Conservation (phyloP, 2,797 vertebrate genomes). For the Dendrocincla tyrannina region DNA sequence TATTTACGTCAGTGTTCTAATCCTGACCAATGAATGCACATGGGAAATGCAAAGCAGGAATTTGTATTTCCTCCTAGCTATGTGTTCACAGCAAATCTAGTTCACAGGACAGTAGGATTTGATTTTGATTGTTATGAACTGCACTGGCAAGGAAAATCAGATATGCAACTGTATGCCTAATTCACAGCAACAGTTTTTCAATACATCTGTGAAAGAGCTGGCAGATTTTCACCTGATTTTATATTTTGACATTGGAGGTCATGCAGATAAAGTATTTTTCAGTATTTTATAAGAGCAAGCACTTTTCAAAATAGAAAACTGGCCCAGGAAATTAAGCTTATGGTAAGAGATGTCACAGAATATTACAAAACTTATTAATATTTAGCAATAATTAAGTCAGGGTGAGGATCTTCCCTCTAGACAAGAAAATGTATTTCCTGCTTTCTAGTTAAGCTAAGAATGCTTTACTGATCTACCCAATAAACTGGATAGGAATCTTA, state of each 20-base stretch:
- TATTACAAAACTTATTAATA: not conserved
- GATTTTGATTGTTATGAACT: not conserved
- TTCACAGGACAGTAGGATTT: not conserved
- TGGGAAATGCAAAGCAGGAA: rapidly evolving
- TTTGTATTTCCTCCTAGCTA: not conserved
- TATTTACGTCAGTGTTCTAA: rapidly evolving
- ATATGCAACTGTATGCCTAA: not conserved
- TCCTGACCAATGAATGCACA: rapidly evolving
- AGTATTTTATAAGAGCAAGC: not conserved
- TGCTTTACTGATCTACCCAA: not conserved
- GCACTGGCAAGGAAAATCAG: not conserved
- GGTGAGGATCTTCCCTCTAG: not conserved
- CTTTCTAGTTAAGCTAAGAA: not conserved
- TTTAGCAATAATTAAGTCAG: not conserved
- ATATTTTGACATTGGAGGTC: rapidly evolving
- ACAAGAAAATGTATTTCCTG: not conserved
- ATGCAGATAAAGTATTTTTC: not conserved
- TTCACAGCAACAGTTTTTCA: not conserved
- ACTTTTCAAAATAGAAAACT: not conserved
- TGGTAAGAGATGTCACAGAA: not conserved
- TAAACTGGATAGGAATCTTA: not conserved
- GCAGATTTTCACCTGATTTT: not conserved
- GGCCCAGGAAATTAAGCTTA: not conserved
- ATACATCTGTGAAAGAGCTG: not conserved
- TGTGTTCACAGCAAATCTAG: rapidly evolving